Evolutionary conservation across 2,113 vertebrate species (phyloP).

Genomic region (Sturnus vulgaris): DNA sequence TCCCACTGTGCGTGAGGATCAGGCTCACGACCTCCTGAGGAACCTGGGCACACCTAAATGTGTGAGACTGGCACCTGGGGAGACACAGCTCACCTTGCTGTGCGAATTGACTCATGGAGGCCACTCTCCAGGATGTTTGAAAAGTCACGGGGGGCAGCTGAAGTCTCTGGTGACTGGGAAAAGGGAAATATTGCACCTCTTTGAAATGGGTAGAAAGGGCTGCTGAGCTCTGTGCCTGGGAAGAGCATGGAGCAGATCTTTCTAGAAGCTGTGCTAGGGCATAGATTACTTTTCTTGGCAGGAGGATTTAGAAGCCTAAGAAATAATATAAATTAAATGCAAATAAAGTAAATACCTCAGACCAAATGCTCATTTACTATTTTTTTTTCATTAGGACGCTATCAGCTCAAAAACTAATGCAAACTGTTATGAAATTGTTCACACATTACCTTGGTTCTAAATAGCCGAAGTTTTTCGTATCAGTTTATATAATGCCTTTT

Average conservation of each 20-base stretch:
- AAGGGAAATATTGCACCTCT: neutral
- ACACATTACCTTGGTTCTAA: neutral
- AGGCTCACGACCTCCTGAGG: neutral
- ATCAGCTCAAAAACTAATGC: neutral
- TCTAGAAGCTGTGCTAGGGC: neutral
- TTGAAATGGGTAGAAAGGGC: neutral
- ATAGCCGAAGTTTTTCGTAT: neutral
- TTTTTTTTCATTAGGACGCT: neutral
- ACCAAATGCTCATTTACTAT: neutral
- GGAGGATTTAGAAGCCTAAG: neutral
- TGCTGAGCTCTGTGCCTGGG: neutral
- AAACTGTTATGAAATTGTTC: neutral
- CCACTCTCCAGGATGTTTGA: fast-evolving
- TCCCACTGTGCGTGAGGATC: neutral
- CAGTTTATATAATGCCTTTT: neutral
- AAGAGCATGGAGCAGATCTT: neutral
- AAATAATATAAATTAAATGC: neutral
- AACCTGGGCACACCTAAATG: fast-evolving
- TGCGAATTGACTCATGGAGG: neutral
- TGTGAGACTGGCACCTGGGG: too few relatives aligned
- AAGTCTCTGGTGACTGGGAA: neutral
- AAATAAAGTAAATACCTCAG: neutral
- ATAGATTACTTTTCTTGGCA: neutral
- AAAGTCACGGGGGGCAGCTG: neutral
- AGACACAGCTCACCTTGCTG: neutral